phyloP scores from a whole-genome alignment of 2,797 vertebrate genomes.

The Echeneis naucrates region DNA sequence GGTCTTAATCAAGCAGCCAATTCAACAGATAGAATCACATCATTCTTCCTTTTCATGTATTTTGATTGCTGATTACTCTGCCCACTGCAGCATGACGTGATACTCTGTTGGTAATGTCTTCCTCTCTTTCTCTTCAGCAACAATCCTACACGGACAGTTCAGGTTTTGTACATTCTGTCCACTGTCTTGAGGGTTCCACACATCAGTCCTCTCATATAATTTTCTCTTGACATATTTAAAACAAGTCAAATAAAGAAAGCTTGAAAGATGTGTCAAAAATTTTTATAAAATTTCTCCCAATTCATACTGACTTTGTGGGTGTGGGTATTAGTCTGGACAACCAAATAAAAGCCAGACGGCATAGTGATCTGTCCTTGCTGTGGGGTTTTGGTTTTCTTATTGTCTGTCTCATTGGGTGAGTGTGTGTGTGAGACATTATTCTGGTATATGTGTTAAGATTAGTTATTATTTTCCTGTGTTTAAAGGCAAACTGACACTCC shows the following conservation, averaged over 20 bases:
- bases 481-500: not conserved
- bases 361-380: slow-evolving; percentile 24
- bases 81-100: slow-evolving; percentile 7
- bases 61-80: slow-evolving; percentile 34
- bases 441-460: not conserved
- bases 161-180: not conserved
- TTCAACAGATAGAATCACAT: slow-evolving; percentile 4
- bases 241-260: not conserved
- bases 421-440: slow-evolving; percentile 14
- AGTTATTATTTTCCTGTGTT: not conserved
- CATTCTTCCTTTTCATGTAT: slow-evolving; percentile 3
- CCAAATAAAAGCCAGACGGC: slow-evolving; percentile 39
- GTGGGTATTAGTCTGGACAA: not conserved
- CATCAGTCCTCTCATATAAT: not conserved
- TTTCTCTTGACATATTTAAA: not conserved
- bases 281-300: slow-evolving; percentile 18
- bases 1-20: slow-evolving; percentile 19
- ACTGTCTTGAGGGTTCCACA: not conserved
- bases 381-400: slow-evolving; percentile 39
- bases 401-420: slow-evolving; percentile 21
- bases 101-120: not conserved
- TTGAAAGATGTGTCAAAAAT: not conserved
- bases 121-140: slow-evolving; percentile 1
- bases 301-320: not conserved
- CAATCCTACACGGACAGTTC: not conserved